Evolutionary conservation across 2,888 invertebrate genomes (phyloP).

Genomic region (Boloria euphrosyne): DNA sequence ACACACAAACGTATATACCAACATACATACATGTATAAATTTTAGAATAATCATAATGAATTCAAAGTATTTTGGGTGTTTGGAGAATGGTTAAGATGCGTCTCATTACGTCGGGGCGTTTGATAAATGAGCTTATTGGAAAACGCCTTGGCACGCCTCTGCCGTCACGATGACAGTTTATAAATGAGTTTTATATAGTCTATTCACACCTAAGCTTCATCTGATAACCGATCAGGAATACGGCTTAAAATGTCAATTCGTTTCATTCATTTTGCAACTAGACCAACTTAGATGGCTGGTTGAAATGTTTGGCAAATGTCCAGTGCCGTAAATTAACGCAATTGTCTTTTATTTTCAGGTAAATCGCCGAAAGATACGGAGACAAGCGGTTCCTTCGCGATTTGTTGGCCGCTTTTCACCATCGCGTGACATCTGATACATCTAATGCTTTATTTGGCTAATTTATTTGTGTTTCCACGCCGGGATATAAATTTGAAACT

Average conservation of each 20-base stretch:
- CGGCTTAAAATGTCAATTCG: conserved; percentile 63
- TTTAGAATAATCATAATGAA: conserved; percentile 59
- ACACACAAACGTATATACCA: not conserved
- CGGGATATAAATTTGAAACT: conserved; percentile 33
- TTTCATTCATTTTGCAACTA: conserved; percentile 74
- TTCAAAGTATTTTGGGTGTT: conserved; percentile 65
- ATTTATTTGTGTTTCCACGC: conserved; percentile 35
- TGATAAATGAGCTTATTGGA: conserved; percentile 80
- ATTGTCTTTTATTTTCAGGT: conserved; percentile 79
- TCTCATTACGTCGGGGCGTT: conserved; percentile 76
- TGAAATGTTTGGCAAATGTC: conserved; percentile 76
- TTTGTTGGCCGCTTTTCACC: conserved; percentile 49
- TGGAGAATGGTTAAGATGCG: conserved; percentile 65
- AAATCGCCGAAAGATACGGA: conserved; percentile 72
- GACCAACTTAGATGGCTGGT: conserved; percentile 74
- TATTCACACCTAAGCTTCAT: conserved; percentile 73
- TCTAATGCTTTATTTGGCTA: conserved; percentile 42
- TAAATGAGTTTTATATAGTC: conserved; percentile 80
- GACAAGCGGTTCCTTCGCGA: conserved; percentile 57
- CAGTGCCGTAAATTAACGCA: conserved; percentile 77
- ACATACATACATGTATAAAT: not conserved
- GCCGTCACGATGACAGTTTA: conserved; percentile 74
- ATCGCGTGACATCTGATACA: conserved; percentile 44
- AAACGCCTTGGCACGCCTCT: conserved; percentile 75
- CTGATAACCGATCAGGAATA: conserved; percentile 69